Conservation (phyloP, 2,113 vertebrate species). For the Crotalus helleri region DNA sequence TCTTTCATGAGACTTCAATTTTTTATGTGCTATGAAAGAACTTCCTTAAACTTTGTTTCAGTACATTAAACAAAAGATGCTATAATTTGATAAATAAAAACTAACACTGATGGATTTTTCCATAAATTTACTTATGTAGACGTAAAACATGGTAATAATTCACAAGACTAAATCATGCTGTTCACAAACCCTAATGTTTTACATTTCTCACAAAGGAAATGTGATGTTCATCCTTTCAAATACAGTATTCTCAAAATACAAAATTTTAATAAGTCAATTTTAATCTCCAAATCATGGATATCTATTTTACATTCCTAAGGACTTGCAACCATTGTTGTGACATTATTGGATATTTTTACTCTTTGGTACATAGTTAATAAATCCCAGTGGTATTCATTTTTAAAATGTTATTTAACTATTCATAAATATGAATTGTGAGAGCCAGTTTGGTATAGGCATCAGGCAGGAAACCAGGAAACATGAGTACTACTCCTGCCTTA, state of each 20-base stretch:
- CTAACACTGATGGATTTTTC: no score
- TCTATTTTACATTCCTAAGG: not conserved
- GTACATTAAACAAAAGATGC: not conserved
- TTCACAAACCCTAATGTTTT: no score
- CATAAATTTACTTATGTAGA: no score
- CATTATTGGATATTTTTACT: not conserved
- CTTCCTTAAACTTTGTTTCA: not conserved
- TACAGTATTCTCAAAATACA: no score
- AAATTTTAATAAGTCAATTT: not conserved
- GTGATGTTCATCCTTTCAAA: no score
- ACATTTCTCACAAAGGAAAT: no score
- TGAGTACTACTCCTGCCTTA: no score
- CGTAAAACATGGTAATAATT: no score
- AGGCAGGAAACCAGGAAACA: no score
- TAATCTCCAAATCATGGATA: not conserved
- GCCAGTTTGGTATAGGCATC: no score
- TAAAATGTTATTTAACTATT: not conserved
- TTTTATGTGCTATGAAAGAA: not conserved
- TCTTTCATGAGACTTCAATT: not conserved
- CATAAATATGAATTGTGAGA: no score
- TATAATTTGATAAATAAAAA: not conserved
- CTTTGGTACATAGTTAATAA: not conserved
- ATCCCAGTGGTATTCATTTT: not conserved
- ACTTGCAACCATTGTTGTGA: not conserved
- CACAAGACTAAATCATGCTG: no score